Percentiles rank a stretch among this genome's conserved stretches.
Conservation (phyloP, 2,113 vertebrate genomes). For the Psittacus erithacus region DNA sequence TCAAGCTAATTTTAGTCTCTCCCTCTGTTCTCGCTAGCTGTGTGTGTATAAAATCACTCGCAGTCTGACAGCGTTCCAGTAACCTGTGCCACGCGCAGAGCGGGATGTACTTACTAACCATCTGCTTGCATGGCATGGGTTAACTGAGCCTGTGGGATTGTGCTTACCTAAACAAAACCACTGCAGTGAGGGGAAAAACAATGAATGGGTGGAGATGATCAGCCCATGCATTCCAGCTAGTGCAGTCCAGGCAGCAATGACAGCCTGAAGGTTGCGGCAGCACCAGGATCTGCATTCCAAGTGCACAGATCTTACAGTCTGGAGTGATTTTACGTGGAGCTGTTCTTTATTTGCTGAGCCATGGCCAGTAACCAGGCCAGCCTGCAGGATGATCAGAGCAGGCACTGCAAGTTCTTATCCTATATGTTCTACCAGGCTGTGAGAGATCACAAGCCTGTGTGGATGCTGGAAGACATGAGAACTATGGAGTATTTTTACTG, state of each 20-base stretch:
- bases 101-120: conserved; percentile 17
- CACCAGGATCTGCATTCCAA: conserved; percentile 64
- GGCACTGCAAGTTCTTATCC: conserved; percentile 79
- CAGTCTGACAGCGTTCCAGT: conserved; percentile 44
- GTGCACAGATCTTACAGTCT: conserved; percentile 33
- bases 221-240: conserved; percentile 62
- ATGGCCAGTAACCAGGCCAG: conserved; percentile 73
- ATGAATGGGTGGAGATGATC: conserved; percentile 74
- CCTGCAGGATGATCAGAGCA: conserved; percentile 71
- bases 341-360: conserved; percentile 43
- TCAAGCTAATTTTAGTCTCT: conserved; percentile 67
- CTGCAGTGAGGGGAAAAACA: conserved; percentile 71
- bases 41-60: conserved; percentile 41
- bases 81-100: conserved; percentile 33
- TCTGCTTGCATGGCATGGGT: conserved; percentile 68
- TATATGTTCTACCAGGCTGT: conserved; percentile 89
- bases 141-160: conserved; percentile 68
- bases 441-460: conserved; percentile 87
- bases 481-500: conserved; percentile 87
- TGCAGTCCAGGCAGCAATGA: conserved; percentile 61
- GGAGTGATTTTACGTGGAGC: conserved; percentile 47
- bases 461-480: conserved; percentile 91
- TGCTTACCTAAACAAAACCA: conserved; percentile 75
- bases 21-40: conserved; percentile 43
- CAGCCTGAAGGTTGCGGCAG: conserved; percentile 71